A percentile compares a stretch with the other conserved stretches of the same genome.
Evolutionary conservation across 2,113 vertebrate species (phyloP).

Genomic region (Lampris incognitus): DNA sequence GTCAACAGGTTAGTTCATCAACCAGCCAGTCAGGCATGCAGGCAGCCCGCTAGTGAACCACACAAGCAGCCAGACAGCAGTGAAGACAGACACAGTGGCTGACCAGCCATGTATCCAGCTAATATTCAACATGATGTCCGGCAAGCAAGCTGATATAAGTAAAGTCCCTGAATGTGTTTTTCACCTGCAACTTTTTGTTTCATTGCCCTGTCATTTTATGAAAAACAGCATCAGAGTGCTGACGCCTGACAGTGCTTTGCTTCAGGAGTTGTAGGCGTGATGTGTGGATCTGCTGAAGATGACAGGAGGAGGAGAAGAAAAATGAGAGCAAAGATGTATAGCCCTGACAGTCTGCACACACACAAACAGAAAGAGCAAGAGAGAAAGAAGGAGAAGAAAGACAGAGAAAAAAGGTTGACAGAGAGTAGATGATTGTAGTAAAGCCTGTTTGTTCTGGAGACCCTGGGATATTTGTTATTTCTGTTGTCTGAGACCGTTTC

Average conservation of each 20-base stretch:
- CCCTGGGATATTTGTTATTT: not conserved
- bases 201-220: constrained; percentile 23
- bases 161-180: not conserved
- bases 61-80: not conserved
- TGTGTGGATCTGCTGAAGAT: constrained; percentile 27
- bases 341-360: not conserved
- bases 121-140: not conserved
- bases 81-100: constrained; percentile 6
- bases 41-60: not conserved
- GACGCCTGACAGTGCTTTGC: constrained; percentile 56
- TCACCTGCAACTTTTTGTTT: constrained; percentile 30
- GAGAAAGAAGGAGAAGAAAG: not conserved
- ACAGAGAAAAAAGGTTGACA: not conserved
- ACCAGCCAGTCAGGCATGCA: not conserved
- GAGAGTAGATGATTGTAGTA: not conserved
- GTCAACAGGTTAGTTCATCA: too few relatives aligned
- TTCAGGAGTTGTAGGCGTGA: constrained; percentile 20
- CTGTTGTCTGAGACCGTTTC: not conserved
- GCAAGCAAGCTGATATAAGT: constrained; percentile 17
- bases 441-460: not conserved
- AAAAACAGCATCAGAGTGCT: constrained; percentile 7
- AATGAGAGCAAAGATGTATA: not conserved
- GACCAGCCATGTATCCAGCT: not conserved
- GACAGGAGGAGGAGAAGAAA: constrained; percentile 35
- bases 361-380: not conserved